Evolutionary conservation across 2,888 invertebrate genomes (phyloP).

Genomic region (Drosophila formosana): DNA sequence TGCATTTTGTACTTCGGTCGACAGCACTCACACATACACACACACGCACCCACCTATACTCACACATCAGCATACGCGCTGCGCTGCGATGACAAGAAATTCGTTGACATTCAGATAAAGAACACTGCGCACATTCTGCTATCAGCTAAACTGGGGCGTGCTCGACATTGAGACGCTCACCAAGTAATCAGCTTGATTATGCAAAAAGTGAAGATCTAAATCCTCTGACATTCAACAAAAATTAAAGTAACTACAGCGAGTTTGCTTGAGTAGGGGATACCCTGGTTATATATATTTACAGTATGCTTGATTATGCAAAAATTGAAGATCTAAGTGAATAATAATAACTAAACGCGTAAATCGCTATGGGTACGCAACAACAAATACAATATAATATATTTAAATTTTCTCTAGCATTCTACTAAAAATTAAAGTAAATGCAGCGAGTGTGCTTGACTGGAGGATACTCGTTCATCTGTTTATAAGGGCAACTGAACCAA

Average conservation of each 20-base stretch:
- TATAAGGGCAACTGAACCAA: too few relatives aligned
- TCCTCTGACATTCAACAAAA: too few relatives aligned
- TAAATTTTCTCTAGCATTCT: too few relatives aligned
- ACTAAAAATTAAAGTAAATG: too few relatives aligned
- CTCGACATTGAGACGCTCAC: slow-evolving; percentile 39
- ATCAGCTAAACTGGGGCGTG: slow-evolving; percentile 55
- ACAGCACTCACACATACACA: slow-evolving; percentile 22
- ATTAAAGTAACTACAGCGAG: too few relatives aligned
- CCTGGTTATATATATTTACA: too few relatives aligned
- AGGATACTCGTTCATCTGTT: too few relatives aligned
- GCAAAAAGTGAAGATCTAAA: slow-evolving; percentile 8
- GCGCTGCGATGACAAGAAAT: slow-evolving; percentile 34
- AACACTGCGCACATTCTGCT: slow-evolving; percentile 67
- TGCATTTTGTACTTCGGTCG: slow-evolving; percentile 56
- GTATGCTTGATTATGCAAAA: slow-evolving; percentile 10
- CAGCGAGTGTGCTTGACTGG: too few relatives aligned
- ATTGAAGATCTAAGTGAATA: neutral
- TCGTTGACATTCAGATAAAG: slow-evolving; percentile 73
- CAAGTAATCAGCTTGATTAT: slow-evolving; percentile 30
- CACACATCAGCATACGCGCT: slow-evolving; percentile 10
- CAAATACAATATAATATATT: neutral
- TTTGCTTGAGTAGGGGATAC: too few relatives aligned
- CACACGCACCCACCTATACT: slow-evolving; percentile 13
- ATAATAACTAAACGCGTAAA: neutral
- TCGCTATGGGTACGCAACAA: neutral